Percentiles rank a stretch among this genome's conserved stretches.
Evolutionary conservation across 2,113 vertebrate genomes (phyloP).

Genomic region (Callithrix jacchus): DNA sequence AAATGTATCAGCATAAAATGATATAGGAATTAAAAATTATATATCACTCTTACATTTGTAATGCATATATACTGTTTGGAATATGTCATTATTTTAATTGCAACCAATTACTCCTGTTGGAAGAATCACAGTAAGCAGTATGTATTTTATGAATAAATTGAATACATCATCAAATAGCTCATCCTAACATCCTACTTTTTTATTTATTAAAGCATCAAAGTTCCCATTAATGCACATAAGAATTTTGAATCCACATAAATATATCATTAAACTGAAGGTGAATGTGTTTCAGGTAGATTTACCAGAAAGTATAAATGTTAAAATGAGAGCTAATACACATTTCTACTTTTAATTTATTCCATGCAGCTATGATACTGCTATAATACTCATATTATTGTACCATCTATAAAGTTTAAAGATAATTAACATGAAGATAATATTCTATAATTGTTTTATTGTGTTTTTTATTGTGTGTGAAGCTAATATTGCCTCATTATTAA

Average conservation of each 20-base stretch:
- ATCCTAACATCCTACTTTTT: background rate
- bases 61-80: background rate
- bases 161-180: background rate
- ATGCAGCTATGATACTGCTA: rapidly evolving
- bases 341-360: background rate
- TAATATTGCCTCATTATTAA: background rate
- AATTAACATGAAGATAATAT: rapidly evolving
- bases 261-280: background rate
- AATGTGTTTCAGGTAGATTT: background rate
- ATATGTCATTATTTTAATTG: constrained; percentile 66
- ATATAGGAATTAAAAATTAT: constrained; percentile 48
- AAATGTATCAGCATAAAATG: constrained; percentile 12
- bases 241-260: background rate
- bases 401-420: no score
- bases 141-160: constrained; percentile 33
- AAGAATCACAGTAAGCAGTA: background rate
- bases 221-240: background rate
- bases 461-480: background rate
- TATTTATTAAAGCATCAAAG: background rate
- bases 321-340: no score
- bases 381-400: rapidly evolving
- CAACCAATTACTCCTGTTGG: constrained; percentile 14
- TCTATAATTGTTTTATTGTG: rapidly evolving
- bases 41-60: background rate
- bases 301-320: background rate